phyloP scores from a whole-genome alignment of 2,888 invertebrate genomes.

The Epicampocera succincta region DNA sequence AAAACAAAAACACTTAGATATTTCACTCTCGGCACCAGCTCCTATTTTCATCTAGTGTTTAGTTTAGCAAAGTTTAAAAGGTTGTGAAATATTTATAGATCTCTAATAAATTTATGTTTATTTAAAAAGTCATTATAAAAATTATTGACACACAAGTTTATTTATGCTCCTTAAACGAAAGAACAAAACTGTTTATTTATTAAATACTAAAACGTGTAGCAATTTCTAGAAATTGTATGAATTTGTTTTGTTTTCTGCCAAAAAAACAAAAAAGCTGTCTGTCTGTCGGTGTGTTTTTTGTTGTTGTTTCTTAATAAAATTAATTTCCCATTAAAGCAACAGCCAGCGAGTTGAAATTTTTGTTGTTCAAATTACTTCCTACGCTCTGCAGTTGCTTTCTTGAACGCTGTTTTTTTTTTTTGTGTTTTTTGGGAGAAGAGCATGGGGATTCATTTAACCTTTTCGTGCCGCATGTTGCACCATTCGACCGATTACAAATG shows the following conservation, averaged over 20 bases:
- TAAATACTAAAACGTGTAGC: constrained; percentile 51
- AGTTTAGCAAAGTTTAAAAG: background rate
- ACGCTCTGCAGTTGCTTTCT: constrained; percentile 30
- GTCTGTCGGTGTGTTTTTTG: constrained; percentile 41
- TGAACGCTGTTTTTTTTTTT: constrained; percentile 15
- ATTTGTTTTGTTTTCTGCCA: background rate
- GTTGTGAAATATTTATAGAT: constrained; percentile 18
- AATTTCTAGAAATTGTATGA: constrained; percentile 18
- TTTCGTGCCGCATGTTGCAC: constrained; percentile 60
- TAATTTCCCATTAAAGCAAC: constrained; percentile 39
- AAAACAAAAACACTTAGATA: too few relatives aligned
- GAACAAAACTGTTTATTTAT: constrained; percentile 55
- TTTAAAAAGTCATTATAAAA: constrained; percentile 78
- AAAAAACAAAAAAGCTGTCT: constrained; percentile 8
- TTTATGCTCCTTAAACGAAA: constrained; percentile 40
- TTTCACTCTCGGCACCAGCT: too few relatives aligned
- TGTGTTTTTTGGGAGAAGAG: constrained; percentile 10
- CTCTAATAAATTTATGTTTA: constrained; percentile 71
- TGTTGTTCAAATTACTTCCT: constrained; percentile 41
- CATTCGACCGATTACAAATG: constrained; percentile 25
- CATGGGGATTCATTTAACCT: constrained; percentile 59
- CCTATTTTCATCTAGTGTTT: background rate
- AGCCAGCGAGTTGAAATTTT: constrained; percentile 15
- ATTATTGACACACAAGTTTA: constrained; percentile 75
- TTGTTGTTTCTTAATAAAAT: constrained; percentile 24